A percentile compares a stretch with the other conserved stretches of the same genome.
These are phyloP conservation scores for Manis pentadactyla DNA, from an alignment of 2,797 vertebrate species.

Conservation along the genomic window DNA sequence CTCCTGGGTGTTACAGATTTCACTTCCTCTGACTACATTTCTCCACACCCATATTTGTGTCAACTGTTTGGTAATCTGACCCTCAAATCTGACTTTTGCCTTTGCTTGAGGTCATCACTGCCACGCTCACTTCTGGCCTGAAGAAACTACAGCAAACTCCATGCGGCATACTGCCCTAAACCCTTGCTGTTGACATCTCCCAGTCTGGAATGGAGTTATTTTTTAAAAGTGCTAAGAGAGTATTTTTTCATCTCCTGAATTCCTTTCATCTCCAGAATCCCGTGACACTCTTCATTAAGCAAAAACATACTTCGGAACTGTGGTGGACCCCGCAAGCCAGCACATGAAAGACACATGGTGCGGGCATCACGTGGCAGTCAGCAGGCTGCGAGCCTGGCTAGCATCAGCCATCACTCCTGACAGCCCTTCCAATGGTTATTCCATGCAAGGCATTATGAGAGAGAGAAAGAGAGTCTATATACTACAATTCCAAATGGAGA, in stretches of 20 bases:
- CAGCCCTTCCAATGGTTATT: constrained; percentile 81
- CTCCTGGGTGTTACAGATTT: not conserved
- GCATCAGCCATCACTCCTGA: constrained; percentile 84
- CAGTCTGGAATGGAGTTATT: not conserved
- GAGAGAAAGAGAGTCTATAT: constrained; percentile 69
- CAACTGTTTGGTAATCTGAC: not conserved
- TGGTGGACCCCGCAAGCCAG: constrained; percentile 82
- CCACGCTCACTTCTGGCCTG: not conserved
- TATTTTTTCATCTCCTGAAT: constrained; percentile 42
- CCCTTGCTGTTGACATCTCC: not conserved
- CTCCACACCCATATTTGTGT: not conserved
- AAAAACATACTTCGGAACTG: constrained; percentile 77
- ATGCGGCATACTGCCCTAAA: too few species aligned
- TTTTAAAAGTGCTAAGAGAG: constrained; percentile 29
- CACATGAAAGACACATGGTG: constrained; percentile 80
- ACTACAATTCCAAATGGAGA: constrained; percentile 81
- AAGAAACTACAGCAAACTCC: not conserved
- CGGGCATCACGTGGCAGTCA: constrained; percentile 81
- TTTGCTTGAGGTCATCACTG: not conserved
- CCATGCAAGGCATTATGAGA: constrained; percentile 75
- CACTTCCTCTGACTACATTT: not conserved
- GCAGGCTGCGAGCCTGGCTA: constrained; percentile 83
- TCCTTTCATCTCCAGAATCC: constrained; percentile 51
- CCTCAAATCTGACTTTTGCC: not conserved
- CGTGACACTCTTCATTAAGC: constrained; percentile 22